Base-by-base conservation (phyloP, 2,888 invertebrate genomes). In the Eupeodes luniger region DNA sequence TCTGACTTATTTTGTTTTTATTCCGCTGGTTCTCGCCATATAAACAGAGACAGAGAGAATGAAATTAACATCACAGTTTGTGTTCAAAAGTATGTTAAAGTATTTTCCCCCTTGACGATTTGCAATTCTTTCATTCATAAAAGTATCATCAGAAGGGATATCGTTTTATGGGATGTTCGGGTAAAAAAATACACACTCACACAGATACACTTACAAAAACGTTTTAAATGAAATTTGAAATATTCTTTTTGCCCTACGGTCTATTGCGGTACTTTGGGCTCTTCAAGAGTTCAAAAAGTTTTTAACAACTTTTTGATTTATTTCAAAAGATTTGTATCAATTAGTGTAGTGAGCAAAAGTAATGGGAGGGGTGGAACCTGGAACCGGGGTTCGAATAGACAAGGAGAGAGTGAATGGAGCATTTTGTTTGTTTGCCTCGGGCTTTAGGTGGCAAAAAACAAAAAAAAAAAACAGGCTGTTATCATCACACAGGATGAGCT, bases 301-400 rank as follows among this genome's bases (percentile, higher is more conserved):
- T 86, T 82, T 82, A 75, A 86, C 75, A 86, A 86, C 78, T 82
- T 86, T 86, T 86, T 86, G 86, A 86, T 86, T 86, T 83, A 86
- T 86, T 86, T 79, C 53, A 72, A 69, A 69, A 82, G 86, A 86
- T 86, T 83, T 82, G 70, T 86, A 86, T 86, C 86, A 86, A 86
- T 86, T 86, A 86, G 83, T 86, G 70, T 49, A 14, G 16, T 16
- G 34, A 34, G 27, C 27, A 27, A 27, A 27, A 27, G 47, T 10
- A 34, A 0, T 34, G 10, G 44, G 16, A 5, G 36, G 3, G 11
- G 4, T 40, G 40, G 4, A 1, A 40, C 2, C 6, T 40, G 40
- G 16, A 14, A 16, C 1, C 3, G 27, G 27, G 27, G 27, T 27
- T 27, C 27, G 3, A 27, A 3, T 27, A 27, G 14, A 34, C n/a